These are phyloP conservation scores for Tapirus terrestris DNA, from an alignment of 2,113 vertebrate species.

Conservation along the genomic window DNA sequence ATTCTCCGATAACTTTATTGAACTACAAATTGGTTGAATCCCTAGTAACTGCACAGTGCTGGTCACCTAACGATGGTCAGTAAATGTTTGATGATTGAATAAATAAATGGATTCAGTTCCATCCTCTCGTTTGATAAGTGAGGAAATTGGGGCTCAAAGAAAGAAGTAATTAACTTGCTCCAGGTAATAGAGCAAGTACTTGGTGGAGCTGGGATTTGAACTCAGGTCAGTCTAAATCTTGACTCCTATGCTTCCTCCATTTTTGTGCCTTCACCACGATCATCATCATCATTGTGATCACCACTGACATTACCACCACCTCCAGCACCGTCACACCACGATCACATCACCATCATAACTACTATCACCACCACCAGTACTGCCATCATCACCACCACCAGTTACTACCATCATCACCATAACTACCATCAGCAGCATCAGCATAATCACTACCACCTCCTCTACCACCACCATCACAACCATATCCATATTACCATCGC, in stretches of 20 bases:
- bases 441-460: background rate
- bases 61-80: background rate
- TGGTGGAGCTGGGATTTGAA: background rate
- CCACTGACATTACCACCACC: background rate
- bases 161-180: background rate
- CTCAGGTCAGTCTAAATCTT: too few species aligned
- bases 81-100: background rate
- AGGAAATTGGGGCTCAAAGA: background rate
- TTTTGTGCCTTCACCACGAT: too few species aligned
- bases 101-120: background rate
- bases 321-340: too few species aligned
- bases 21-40: background rate
- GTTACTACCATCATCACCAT: background rate
- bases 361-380: background rate
- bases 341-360: background rate
- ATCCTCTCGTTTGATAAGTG: background rate
- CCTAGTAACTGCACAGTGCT: background rate
- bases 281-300: background rate
- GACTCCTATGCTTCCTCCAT: background rate
- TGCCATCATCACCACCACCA: rapidly evolving
- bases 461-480: background rate
- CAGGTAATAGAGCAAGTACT: background rate
- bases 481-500: background rate
- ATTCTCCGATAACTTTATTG: background rate
- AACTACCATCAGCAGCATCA: rapidly evolving